Evolutionary conservation across 2,113 vertebrate species (phyloP).

Genomic region (Ahaetulla prasina): DNA sequence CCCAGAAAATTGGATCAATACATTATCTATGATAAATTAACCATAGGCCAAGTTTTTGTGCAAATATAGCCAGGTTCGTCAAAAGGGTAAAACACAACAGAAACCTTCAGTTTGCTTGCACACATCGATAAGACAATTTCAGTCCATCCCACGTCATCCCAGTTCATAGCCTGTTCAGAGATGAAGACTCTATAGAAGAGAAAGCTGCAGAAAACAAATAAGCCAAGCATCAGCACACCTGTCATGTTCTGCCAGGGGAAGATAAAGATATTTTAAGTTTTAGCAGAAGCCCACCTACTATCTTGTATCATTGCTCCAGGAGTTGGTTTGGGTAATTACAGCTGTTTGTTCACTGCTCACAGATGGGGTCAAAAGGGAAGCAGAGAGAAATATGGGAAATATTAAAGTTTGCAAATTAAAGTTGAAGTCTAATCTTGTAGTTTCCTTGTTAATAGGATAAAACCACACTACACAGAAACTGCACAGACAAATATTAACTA

Average conservation of each 20-base stretch:
- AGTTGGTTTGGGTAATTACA: background rate
- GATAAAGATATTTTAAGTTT: background rate
- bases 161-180: background rate
- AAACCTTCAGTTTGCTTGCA: background rate
- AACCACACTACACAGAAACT: background rate
- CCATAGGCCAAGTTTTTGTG: background rate
- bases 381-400: background rate
- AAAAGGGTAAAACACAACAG: background rate
- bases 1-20: background rate
- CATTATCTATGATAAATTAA: background rate
- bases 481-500: background rate
- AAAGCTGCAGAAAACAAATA: slow-evolving; percentile 9
- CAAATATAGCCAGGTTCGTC: background rate
- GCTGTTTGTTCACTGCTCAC: background rate
- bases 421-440: background rate
- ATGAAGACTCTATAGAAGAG: background rate
- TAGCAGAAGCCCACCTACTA: background rate
- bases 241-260: background rate
- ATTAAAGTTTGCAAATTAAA: background rate
- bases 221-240: background rate
- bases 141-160: background rate
- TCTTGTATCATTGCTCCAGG: background rate
- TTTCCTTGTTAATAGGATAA: background rate
- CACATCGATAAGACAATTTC: background rate
- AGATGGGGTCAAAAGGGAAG: background rate